phyloP scores from a whole-genome alignment of 2,797 vertebrate genomes.

The Galaxias olidus region DNA sequence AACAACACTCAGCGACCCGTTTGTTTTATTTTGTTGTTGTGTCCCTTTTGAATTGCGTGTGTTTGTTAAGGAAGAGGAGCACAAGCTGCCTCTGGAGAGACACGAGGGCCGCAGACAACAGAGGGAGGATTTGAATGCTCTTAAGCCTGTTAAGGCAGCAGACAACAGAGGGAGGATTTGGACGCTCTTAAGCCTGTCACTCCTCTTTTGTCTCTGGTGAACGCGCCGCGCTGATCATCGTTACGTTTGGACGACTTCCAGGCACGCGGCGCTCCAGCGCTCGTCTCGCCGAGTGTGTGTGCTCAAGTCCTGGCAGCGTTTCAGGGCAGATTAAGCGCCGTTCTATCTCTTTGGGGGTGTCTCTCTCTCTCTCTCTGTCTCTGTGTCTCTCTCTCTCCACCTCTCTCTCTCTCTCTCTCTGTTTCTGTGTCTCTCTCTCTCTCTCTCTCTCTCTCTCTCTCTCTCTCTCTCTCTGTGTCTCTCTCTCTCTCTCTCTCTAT shows the following conservation, averaged over 20 bases:
- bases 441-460: slow-evolving; percentile 35
- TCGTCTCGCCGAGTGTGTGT: slow-evolving; percentile 39
- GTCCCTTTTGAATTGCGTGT: no score
- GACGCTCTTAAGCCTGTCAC: no score
- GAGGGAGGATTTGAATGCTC: slow-evolving; percentile 68
- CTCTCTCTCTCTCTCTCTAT: no score
- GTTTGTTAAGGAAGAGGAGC: no score
- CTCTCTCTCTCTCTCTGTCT: slow-evolving; percentile 9
- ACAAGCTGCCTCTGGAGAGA: no score
- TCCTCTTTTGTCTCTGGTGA: slow-evolving; percentile 78
- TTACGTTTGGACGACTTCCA: slow-evolving; percentile 76
- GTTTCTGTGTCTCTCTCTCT: no score
- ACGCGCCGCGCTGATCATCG: no score
- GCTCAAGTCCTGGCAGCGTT: slow-evolving; percentile 51
- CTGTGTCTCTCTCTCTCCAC: slow-evolving; percentile 4
- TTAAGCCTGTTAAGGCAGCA: slow-evolving; percentile 70
- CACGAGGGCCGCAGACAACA: slow-evolving; percentile 60
- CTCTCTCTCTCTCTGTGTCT: slow-evolving; percentile 17
- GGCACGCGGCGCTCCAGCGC: slow-evolving; percentile 49
- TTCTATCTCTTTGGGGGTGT: slow-evolving; percentile 17
- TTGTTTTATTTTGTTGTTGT: no score
- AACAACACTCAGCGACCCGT: no score
- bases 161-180: no score
- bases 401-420: no score
- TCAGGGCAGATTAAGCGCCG: slow-evolving; percentile 51